Base-by-base conservation (phyloP, 2,113 vertebrate genomes). In the Geococcyx californianus region DNA sequence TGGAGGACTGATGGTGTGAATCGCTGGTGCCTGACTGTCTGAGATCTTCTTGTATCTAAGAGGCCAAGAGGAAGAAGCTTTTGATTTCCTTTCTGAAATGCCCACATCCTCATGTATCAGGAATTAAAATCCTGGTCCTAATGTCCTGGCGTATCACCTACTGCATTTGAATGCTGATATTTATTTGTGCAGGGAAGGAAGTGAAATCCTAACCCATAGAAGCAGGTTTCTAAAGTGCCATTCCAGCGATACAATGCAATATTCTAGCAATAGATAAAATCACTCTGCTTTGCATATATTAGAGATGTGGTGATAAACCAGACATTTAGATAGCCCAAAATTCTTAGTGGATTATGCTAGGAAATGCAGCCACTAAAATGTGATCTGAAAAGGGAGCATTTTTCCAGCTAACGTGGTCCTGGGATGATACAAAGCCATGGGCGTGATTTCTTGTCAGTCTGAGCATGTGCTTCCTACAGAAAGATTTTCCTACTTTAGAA, bases 401-500 rank as follows among this genome's bases (percentile, higher is more conserved):
- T 80, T 77, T 86, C 91, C 67, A 89, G 44, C 47, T 40, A 92
- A 80, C 66, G 36, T 5, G 5, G 54, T 52, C 92, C 77, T 59
- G 73, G 54, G 24, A n/a, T 42, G 55, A 9, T 64, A 51, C 16
- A 81, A 84, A 93, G 77, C 62, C 59, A 13, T 3, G 11, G 64
- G 36, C 18, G 3, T n/a, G 10, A 79, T 92, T 86, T 79, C 93
- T 90, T 87, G 47, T 59, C 93, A 90, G 82, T 81, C 91, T 79
- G 62, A 77, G 45, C 73, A 33, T 88, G 78, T 38, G 54, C 66
- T 79, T 87, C 73, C 77, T 72, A n/a, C 36, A 64, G 70, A 74
- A 91, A 67, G 56, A 40, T 73, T 94, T 64, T 66, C 7, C 62
- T 67, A 80, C 94, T 90, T 40, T 93, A 89, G 93, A 94, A 91